These are phyloP conservation scores for Atherinomorus stipes DNA, from an alignment of 2,113 vertebrate species.

Conservation along the genomic window DNA sequence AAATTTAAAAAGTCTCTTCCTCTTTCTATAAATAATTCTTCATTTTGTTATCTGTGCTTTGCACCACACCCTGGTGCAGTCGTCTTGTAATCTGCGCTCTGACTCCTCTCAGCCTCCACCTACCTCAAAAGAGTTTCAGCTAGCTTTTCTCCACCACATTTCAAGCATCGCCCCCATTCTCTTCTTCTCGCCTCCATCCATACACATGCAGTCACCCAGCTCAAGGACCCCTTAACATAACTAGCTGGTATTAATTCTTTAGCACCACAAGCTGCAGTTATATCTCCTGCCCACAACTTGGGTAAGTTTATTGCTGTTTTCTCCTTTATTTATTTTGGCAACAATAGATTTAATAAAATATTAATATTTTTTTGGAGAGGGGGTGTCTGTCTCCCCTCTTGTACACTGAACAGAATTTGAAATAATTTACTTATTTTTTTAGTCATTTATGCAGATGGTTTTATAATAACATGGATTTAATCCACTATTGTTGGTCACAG, in stretches of 20 bases:
- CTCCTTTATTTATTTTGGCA: background rate
- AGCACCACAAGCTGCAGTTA: background rate
- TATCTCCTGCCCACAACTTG: slow-evolving; percentile 11
- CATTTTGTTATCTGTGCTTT: slow-evolving; percentile 15
- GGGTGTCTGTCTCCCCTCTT: too few relatives aligned
- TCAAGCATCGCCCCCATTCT: slow-evolving; percentile 23
- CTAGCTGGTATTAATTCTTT: background rate
- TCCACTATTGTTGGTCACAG: too few relatives aligned
- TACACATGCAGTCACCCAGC: background rate
- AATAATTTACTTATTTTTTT: background rate
- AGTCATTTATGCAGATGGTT: background rate
- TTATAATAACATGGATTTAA: background rate
- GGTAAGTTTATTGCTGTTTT: slow-evolving; percentile 32
- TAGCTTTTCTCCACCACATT: slow-evolving; percentile 1
- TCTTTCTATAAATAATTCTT: slow-evolving; percentile 42
- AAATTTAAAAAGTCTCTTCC: slow-evolving; percentile 26
- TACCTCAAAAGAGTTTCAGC: background rate
- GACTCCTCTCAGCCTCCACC: slow-evolving; percentile 15
- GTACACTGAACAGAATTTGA: background rate
- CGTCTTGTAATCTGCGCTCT: slow-evolving; percentile 28
- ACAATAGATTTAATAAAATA: too few relatives aligned
- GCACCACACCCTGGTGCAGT: slow-evolving; percentile 14
- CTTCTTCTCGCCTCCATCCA: background rate
- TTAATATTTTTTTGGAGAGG: too few relatives aligned
- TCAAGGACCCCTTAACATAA: slow-evolving; percentile 11